Percentiles rank a stretch among this genome's conserved stretches.
phyloP scores from a whole-genome alignment of 2,797 vertebrate genomes.

The Geotrypetes seraphini region DNA sequence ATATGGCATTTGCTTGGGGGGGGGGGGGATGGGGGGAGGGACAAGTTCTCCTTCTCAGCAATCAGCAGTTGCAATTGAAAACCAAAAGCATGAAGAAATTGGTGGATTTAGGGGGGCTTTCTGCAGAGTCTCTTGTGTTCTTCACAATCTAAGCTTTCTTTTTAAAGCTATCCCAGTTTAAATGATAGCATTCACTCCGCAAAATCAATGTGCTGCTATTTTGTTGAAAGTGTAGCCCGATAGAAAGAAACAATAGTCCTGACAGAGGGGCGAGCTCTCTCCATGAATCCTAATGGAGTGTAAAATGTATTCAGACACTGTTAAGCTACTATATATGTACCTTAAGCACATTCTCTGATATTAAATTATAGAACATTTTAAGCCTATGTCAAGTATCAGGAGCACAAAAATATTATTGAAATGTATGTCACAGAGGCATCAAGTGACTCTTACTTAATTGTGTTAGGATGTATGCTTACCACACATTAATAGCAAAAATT shows the following conservation, averaged over 20 bases:
- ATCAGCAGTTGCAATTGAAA: conserved; percentile 33
- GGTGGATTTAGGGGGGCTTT: conserved; percentile 37
- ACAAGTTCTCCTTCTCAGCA: conserved; percentile 32
- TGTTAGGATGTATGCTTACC: too few relatives aligned
- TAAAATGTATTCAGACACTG: conserved; percentile 45
- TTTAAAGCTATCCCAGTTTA: conserved; percentile 21
- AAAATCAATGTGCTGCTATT: conserved; percentile 41
- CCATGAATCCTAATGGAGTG: conserved; percentile 41
- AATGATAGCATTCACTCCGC: conserved; percentile 29
- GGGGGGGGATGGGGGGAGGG: conserved; percentile 29
- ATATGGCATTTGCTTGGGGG: conserved; percentile 35
- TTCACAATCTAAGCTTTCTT: conserved; percentile 32
- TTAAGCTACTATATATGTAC: conserved; percentile 39
- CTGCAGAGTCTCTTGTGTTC: conserved; percentile 33
- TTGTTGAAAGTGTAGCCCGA: conserved; percentile 30
- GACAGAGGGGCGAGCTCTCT: conserved; percentile 35
- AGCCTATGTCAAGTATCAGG: too few relatives aligned
- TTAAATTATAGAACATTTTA: conserved; percentile 38
- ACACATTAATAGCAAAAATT: too few relatives aligned
- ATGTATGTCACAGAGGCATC: too few relatives aligned
- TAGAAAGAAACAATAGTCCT: conserved; percentile 40
- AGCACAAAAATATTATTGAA: too few relatives aligned
- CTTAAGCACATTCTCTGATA: conserved; percentile 36
- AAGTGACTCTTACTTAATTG: too few relatives aligned
- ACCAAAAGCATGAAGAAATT: conserved; percentile 16